Evolutionary conservation across 92 coral and sea anemone species (phyloP), one percentile per base, ranked within the genome.

Genomic region (Parazoanthus darwini): DNA sequence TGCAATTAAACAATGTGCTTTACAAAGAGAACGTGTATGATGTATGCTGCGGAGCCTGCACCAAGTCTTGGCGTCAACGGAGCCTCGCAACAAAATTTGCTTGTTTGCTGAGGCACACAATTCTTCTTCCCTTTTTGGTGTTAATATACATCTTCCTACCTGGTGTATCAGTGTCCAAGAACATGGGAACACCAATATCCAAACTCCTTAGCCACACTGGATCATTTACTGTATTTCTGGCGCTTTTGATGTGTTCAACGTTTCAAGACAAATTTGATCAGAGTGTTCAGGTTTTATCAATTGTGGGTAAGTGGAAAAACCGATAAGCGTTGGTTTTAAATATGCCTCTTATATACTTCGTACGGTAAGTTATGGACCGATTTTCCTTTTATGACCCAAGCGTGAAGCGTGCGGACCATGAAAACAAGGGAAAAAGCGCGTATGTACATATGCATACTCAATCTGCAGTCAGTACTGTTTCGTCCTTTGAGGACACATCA

Each of bases 171-270:
- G 76, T 92, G 26, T 86, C 92, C 0, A 66, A 70, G 16, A 76
- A 76, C 22, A 37, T 92, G 92, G 75, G 56, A 25, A 90, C 86
- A 42, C 94, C 94, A 15, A 74, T 90, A 26, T 82, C 82, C 81
- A 92, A 92, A 80, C 89, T 86, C 23, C 76, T 78, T 18, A 92
- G 94, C 74, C 94, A 92, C 75, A 81, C 90, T 20, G 90, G 94
- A 26, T 89, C 94, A 22, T 86, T 90, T 39, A 6, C 39, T 8
- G 50, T 90, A 20, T 92, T 92, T 79, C 81, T 90, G 14, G 83
- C 51, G 8, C 38, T 89, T 80, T 81, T 92, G 51, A 90, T 90
- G n/a, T 1, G 63, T 66, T 88, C 92, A 11, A 80, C 92, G 3
- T 86, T 92, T 44, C 91, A 92, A 71, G 94, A 89, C 54, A 37